Percentiles rank a stretch among this genome's conserved stretches.
Evolutionary conservation across 2,888 invertebrate species (phyloP).

Genomic region (Microdon myrmicae): DNA sequence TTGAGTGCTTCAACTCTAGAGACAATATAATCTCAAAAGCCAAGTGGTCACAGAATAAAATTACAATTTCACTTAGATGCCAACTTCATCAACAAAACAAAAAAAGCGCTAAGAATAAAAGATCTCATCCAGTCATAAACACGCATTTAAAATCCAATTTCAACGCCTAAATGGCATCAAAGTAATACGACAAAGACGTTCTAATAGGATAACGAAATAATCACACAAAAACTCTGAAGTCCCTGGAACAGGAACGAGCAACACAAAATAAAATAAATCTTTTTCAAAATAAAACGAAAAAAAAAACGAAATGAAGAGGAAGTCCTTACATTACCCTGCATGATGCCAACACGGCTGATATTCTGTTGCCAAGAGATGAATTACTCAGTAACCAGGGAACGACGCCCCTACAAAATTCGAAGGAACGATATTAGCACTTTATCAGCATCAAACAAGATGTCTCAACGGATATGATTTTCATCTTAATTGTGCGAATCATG

Average conservation of each 20-base stretch:
- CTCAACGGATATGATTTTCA: too few relatives aligned
- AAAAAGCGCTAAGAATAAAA: slow-evolving; percentile 16
- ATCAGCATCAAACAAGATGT: slow-evolving; percentile 44
- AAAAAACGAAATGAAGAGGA: slow-evolving; percentile 12
- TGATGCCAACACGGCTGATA: slow-evolving; percentile 33
- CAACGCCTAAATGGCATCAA: slow-evolving; percentile 32
- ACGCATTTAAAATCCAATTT: slow-evolving; percentile 45
- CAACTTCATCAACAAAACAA: too few relatives aligned
- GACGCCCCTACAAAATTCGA: slow-evolving; percentile 19
- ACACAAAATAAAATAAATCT: slow-evolving; percentile 5
- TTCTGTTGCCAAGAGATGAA: too few relatives aligned
- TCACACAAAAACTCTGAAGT: slow-evolving; percentile 14
- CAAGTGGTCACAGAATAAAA: too few relatives aligned
- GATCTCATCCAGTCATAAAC: slow-evolving; percentile 16
- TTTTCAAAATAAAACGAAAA: not conserved
- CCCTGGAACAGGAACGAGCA: too few relatives aligned
- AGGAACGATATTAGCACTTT: slow-evolving; percentile 47
- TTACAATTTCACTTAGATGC: too few relatives aligned
- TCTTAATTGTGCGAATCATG: too few relatives aligned
- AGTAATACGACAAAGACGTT: slow-evolving; percentile 29
- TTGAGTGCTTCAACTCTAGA: too few relatives aligned
- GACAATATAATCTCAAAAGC: too few relatives aligned
- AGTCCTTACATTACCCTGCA: slow-evolving; percentile 33
- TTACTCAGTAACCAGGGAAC: too few relatives aligned
- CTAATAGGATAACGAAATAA: slow-evolving; percentile 36